Conservation (phyloP, 2,797 vertebrate species). For the Diceros bicornis region DNA sequence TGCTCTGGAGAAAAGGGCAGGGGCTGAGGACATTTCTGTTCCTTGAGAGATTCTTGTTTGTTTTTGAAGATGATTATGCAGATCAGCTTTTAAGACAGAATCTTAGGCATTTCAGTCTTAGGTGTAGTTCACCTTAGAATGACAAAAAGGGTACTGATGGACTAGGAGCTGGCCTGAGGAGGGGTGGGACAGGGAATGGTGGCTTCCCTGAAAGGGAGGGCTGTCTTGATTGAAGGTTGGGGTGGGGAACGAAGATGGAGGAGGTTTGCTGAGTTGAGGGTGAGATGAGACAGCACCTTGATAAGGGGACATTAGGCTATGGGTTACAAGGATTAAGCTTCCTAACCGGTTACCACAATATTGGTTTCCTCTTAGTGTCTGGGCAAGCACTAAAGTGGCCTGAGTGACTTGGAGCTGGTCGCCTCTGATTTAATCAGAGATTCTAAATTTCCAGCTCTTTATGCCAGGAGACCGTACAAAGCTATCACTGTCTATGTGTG, state of each 20-base stretch:
- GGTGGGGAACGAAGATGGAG: neutral
- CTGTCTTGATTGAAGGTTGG: neutral
- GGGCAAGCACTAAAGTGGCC: neutral
- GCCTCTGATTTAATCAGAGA: neutral
- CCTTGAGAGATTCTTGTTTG: constrained; percentile 7
- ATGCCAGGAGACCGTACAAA: too few relatives aligned
- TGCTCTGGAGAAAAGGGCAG: neutral
- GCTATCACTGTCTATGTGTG: neutral
- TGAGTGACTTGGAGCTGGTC: neutral
- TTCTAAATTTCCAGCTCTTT: neutral
- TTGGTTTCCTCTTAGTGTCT: neutral
- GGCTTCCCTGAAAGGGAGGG: neutral
- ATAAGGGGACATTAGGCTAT: neutral
- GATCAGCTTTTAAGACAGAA: neutral
- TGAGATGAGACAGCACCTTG: constrained; percentile 40
- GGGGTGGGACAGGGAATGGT: neutral
- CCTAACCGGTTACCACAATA: neutral
- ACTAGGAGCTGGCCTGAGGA: neutral
- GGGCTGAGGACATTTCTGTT: neutral
- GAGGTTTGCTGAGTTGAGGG: neutral
- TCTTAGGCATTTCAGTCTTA: neutral
- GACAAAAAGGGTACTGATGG: neutral
- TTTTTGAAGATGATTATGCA: neutral
- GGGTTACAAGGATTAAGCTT: neutral
- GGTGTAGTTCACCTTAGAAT: neutral